phyloP scores from a whole-genome alignment of 2,797 vertebrate species.

The Rhinoraja longicauda region DNA sequence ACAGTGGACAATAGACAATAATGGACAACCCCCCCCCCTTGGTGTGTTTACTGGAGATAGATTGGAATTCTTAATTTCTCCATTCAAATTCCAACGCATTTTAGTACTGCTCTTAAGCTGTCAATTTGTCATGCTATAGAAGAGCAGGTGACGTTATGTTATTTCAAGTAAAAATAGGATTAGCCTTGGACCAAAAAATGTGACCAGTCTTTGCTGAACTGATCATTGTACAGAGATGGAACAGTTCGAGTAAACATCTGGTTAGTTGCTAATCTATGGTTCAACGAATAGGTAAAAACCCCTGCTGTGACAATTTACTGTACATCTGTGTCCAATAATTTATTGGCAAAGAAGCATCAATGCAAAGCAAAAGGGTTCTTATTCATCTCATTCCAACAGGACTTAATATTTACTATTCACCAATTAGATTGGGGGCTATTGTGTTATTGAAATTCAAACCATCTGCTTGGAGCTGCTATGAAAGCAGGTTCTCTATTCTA shows the following conservation, averaged over 20 bases:
- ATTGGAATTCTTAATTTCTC: background rate
- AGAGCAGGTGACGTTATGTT: background rate
- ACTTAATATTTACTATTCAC: background rate
- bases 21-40: too few relatives aligned
- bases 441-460: background rate
- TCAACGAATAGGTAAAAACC: constrained; percentile 6
- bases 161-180: background rate
- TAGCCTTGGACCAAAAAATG: background rate
- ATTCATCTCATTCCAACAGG: background rate
- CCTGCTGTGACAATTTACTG: background rate
- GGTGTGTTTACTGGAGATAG: background rate
- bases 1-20: too few relatives aligned
- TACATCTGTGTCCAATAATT: background rate
- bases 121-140: background rate
- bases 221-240: background rate
- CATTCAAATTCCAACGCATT: background rate
- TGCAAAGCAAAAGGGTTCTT: background rate
- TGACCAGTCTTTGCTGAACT: background rate
- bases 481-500: background rate
- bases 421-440: background rate
- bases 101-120: background rate
- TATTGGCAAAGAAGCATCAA: background rate
- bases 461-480: background rate
- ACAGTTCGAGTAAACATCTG: background rate
- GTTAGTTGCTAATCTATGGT: background rate